Evolutionary conservation across 92 coral and sea anemone genomes (phyloP), one percentile per base, ranked within the genome.

Genomic region (Actinernus sp.): DNA sequence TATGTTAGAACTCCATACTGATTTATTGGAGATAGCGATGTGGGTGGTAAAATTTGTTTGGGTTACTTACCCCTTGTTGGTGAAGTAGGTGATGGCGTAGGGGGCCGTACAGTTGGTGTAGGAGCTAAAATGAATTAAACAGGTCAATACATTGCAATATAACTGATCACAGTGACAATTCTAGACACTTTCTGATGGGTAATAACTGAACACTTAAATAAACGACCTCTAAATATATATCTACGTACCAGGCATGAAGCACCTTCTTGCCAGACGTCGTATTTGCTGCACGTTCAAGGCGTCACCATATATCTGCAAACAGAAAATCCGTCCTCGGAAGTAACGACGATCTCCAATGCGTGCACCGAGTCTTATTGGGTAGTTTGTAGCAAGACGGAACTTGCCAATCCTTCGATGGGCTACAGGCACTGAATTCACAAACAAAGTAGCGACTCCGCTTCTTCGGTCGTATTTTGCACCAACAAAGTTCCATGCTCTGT

Each of bases 301-400:
- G 24, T 39, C 47, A 22, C 48, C 49, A 47, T 29, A 71, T 18
- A 81, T 32, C 52, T 81, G 87, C 14, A 81, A 1, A 23, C 87
- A 81, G 0, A 75, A 38, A 26, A 81, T n/a, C 14, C 74, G 65
- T 59, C 81, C 81, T 17, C 52, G 53, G 74, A 80, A 80, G 58
- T 80, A 80, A 2, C 87, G 64, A 36, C 69, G 61, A 41, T 55
- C 76, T 1, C 69, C 75, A 37, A 54, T 62, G 6, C 86, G 34
- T 1, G 75, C 76, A 49, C 91, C 91, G 61, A 85, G 70, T 46
- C 91, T 70, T 40, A 85, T 49, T 19, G 81, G 86, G 19, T 72
- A 81, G 69, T 81, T 57, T 26, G 87, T 81, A 10, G 87, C 87
- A 33, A 81, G 87, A 34, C 60, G 71, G 59, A 81, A 68, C 38